Conservation (phyloP, 2,797 vertebrate genomes). For the Meriones psammophilus region DNA sequence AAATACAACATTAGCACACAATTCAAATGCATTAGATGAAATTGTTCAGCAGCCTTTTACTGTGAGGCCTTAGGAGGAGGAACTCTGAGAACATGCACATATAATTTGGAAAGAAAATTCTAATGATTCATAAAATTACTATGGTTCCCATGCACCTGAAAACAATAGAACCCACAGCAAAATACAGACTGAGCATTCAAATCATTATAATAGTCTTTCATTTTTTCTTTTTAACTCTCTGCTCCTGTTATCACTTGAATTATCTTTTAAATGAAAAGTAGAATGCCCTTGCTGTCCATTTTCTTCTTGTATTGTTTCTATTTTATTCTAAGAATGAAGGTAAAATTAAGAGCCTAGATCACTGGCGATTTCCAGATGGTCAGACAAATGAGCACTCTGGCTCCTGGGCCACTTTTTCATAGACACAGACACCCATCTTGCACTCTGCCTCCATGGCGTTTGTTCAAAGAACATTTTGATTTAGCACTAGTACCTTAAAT, state of each 20-base stretch:
- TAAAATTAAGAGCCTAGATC: slow-evolving; percentile 81
- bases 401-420: background rate
- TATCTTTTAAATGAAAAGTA: slow-evolving; percentile 77
- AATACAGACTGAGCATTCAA: slow-evolving; percentile 70
- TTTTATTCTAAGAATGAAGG: slow-evolving; percentile 82
- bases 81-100: slow-evolving; percentile 63
- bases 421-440: slow-evolving; percentile 1
- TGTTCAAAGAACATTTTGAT: slow-evolving; percentile 65
- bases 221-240: slow-evolving; percentile 73
- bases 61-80: slow-evolving; percentile 47
- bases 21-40: slow-evolving; percentile 63
- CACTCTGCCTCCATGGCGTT: slow-evolving; percentile 21
- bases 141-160: slow-evolving; percentile 71
- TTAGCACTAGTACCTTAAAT: slow-evolving; percentile 62
- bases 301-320: slow-evolving; percentile 79
- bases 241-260: slow-evolving; percentile 76
- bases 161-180: slow-evolving; percentile 70
- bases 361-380: slow-evolving; percentile 81
- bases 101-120: slow-evolving; percentile 78
- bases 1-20: slow-evolving; percentile 73
- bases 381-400: slow-evolving; percentile 74
- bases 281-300: slow-evolving; percentile 77
- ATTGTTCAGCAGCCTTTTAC: slow-evolving; percentile 60
- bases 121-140: slow-evolving; percentile 82
- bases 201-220: slow-evolving; percentile 72